These are phyloP conservation scores for Lottia scabra DNA, from an alignment of 2,888 invertebrate genomes.

Conservation along the genomic window DNA sequence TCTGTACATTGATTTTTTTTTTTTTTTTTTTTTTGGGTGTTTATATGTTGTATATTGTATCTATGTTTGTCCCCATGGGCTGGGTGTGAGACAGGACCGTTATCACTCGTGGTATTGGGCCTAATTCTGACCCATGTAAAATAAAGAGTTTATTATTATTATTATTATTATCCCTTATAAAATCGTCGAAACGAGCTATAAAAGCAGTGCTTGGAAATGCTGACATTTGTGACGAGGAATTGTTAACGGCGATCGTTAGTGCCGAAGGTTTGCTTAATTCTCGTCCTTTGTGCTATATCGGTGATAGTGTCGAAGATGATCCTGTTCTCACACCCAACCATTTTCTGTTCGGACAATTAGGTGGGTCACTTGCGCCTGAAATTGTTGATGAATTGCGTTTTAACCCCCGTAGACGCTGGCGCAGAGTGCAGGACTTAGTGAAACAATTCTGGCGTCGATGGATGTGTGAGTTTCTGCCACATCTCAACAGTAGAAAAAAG, in stretches of 20 bases:
- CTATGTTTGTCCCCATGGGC: too few species aligned
- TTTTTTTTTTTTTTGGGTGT: too few species aligned
- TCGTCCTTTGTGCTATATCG: background rate
- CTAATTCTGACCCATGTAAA: too few species aligned
- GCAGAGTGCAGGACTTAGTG: background rate
- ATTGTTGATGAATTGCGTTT: background rate
- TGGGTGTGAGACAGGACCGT: too few species aligned
- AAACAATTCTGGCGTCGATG: background rate
- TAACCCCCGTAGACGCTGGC: background rate
- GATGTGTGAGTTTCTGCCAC: slow-evolving; percentile 11
- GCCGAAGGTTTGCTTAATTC: background rate
- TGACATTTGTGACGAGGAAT: slow-evolving; percentile 34
- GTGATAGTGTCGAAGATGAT: background rate
- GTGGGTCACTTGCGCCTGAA: background rate
- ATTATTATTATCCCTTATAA: slow-evolving; percentile 29
- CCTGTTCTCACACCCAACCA: background rate
- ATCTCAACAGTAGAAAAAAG: background rate
- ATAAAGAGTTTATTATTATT: too few species aligned
- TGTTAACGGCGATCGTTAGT: slow-evolving; percentile 23
- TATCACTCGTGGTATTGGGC: too few species aligned
- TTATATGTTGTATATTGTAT: too few species aligned
- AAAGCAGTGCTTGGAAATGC: slow-evolving; percentile 26
- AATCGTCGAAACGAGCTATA: slow-evolving; percentile 33
- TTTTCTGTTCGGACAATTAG: background rate
- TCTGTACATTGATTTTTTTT: too few species aligned